Conservation (phyloP, 64 coral and sea anemone species). For the Catalaphyllia jardinei region DNA sequence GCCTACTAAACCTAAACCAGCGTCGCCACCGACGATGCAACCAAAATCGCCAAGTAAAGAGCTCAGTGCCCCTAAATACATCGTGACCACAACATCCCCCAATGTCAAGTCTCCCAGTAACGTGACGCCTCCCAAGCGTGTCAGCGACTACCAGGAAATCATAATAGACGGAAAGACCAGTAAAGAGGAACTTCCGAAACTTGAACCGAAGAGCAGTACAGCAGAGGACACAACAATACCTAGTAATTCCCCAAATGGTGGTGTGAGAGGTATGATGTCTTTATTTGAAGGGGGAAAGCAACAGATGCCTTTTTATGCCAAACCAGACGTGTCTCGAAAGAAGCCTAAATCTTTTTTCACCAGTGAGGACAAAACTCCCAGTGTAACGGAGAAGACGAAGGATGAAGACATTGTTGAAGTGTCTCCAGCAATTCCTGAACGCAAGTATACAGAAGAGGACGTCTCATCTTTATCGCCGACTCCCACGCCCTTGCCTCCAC, state of each 20-base stretch:
- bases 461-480: neutral
- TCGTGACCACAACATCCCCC: neutral
- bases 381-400: neutral
- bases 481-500: neutral
- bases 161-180: neutral
- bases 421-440: slow-evolving; percentile 6
- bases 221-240: neutral
- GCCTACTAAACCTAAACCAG: slow-evolving; percentile 16
- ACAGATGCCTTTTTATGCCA: slow-evolving; percentile 27
- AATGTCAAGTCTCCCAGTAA: neutral
- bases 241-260: neutral
- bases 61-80: neutral
- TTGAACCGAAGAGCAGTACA: neutral
- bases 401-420: neutral
- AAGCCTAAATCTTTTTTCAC: neutral
- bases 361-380: neutral
- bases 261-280: slow-evolving; percentile 36
- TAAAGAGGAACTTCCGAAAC: neutral
- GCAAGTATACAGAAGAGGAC: slow-evolving; percentile 32
- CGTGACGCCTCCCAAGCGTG: neutral
- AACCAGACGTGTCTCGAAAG: slow-evolving; percentile 53
- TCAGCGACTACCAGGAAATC: neutral
- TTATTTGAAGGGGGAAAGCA: slow-evolving; percentile 41
- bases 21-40: slow-evolving; percentile 19
- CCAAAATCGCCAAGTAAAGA: slow-evolving; percentile 18